Conservation (phyloP, 2,888 invertebrate genomes). For the Aleiodes leptofemur region DNA sequence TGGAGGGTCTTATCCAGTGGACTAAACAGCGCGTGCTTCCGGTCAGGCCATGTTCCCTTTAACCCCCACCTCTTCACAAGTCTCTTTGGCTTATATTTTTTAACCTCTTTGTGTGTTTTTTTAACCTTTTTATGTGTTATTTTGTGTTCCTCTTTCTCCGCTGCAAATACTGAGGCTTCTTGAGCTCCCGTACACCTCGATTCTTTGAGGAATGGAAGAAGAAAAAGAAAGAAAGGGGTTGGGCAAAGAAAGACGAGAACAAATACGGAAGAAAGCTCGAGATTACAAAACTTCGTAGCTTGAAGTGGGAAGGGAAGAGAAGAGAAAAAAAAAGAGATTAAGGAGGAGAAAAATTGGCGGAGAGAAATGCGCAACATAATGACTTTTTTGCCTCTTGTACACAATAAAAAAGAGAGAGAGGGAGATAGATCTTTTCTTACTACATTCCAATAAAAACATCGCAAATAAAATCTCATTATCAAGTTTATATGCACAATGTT, state of each 20-base stretch:
- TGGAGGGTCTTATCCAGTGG: slow-evolving; percentile 14
- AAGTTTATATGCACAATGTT: not conserved
- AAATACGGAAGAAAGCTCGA: slow-evolving; percentile 37
- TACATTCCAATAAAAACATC: slow-evolving; percentile 6
- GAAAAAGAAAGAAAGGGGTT: not conserved
- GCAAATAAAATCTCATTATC: not conserved
- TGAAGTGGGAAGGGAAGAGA: not conserved
- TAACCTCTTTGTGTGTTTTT: not conserved
- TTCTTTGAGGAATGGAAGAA: slow-evolving; percentile 4
- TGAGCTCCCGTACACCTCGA: slow-evolving; percentile 3
- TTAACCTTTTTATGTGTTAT: not conserved
- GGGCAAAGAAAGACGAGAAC: slow-evolving; percentile 4
- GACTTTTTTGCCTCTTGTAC: slow-evolving; percentile 33
- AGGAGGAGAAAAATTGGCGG: not conserved
- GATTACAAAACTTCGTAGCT: slow-evolving; percentile 41
- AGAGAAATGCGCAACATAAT: slow-evolving; percentile 32
- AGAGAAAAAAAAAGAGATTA: not conserved
- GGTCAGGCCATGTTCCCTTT: slow-evolving; percentile 35
- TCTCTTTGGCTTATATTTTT: slow-evolving; percentile 3
- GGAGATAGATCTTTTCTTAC: not conserved
- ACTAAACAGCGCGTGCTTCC: slow-evolving; percentile 40
- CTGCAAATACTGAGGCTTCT: not conserved
- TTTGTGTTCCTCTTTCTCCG: not conserved
- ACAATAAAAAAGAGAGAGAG: slow-evolving; percentile 6
- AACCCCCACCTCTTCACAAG: not conserved